Percentiles rank a stretch among this genome's conserved stretches.
Evolutionary conservation across 1,140 invertebrate genomes (phyloP).

Genomic region (Bicyclus anynana): DNA sequence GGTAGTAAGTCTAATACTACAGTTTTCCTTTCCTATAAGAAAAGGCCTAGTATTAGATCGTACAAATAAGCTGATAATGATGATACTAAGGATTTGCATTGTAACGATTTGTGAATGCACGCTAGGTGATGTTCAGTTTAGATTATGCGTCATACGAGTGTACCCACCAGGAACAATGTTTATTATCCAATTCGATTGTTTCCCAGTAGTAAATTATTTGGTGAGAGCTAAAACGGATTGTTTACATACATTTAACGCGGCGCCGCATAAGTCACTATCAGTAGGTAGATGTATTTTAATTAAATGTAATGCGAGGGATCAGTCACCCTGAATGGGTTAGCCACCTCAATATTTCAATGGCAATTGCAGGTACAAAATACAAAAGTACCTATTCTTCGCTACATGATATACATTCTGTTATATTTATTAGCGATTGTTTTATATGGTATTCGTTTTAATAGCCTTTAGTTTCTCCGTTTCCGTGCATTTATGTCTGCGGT

Average conservation of each 20-base stretch:
- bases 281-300: neutral
- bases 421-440: too few species aligned
- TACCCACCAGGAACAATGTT: neutral
- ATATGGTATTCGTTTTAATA: too few species aligned
- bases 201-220: conserved; percentile 1
- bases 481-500: too few species aligned
- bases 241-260: neutral
- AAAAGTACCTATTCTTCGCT: neutral
- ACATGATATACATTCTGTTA: too few species aligned
- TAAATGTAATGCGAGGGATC: neutral
- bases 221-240: neutral
- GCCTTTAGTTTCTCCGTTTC: too few species aligned
- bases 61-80: too few species aligned
- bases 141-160: neutral
- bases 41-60: too few species aligned
- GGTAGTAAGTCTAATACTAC: too few species aligned
- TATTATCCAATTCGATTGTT: neutral
- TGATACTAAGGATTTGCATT: too few species aligned
- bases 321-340: conserved; percentile 5
- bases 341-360: conserved; percentile 1
- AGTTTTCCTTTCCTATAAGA: too few species aligned
- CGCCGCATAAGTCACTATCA: conserved; percentile 2
- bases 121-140: neutral
- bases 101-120: too few species aligned
- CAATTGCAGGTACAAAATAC: neutral